Conservation (phyloP, 2,888 invertebrate species). For the Diploptera punctata region DNA sequence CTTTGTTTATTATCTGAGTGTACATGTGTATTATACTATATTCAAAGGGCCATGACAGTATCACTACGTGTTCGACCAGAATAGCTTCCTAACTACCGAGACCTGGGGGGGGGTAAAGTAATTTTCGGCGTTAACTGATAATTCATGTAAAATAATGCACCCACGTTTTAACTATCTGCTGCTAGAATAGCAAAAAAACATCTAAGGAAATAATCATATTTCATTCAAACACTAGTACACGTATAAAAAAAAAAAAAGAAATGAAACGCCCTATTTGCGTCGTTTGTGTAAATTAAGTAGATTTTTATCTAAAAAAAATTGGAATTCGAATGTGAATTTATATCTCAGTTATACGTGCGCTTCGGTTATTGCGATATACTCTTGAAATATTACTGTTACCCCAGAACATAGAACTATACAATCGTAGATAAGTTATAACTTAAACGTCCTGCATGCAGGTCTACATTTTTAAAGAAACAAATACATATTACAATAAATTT, state of each 20-base stretch:
- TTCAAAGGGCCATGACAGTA: neutral
- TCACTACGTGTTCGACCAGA: neutral
- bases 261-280: neutral
- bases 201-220: neutral
- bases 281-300: neutral
- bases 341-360: neutral
- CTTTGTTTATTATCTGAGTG: neutral
- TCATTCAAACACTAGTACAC: neutral
- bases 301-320: neutral
- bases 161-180: neutral
- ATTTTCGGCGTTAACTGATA: neutral
- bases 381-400: neutral
- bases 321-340: neutral
- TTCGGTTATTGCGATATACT: neutral
- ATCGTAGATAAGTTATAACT: too few relatives aligned
- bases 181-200: neutral
- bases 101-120: neutral
- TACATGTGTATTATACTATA: neutral
- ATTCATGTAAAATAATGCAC: neutral
- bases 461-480: too few relatives aligned
- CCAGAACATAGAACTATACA: neutral
- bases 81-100: too few relatives aligned
- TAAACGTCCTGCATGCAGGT: too few relatives aligned
- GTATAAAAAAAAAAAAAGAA: neutral
- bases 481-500: too few relatives aligned